Evolutionary conservation across 2,888 invertebrate genomes (phyloP).

Genomic region (Spisula solida): DNA sequence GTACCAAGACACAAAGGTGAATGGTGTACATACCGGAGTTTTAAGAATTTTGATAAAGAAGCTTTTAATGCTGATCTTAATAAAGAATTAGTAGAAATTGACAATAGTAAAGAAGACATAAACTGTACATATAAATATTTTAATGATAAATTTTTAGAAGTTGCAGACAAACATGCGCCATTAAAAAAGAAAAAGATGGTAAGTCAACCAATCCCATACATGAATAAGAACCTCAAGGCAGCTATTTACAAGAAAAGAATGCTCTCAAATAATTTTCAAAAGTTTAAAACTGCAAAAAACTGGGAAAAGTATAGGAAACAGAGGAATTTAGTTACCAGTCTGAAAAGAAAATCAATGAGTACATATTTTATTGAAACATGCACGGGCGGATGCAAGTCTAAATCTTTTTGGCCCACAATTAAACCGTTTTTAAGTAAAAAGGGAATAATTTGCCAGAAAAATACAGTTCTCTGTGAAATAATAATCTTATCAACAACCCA

Average conservation of each 20-base stretch:
- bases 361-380: conserved; percentile 54
- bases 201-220: conserved; percentile 36
- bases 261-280: conserved; percentile 36
- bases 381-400: conserved; percentile 38
- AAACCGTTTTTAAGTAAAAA: conserved; percentile 57
- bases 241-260: conserved; percentile 54
- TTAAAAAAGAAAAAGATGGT: conserved; percentile 25
- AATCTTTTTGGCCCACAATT: conserved; percentile 45
- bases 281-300: conserved; percentile 32
- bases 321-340: conserved; percentile 44
- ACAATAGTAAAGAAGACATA: background rate
- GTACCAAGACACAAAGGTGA: conserved; percentile 1
- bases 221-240: conserved; percentile 45
- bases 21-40: conserved; percentile 37
- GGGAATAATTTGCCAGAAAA: background rate
- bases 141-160: background rate
- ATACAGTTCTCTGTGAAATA: conserved; percentile 42
- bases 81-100: background rate
- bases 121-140: conserved; percentile 15
- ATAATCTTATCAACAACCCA: no score
- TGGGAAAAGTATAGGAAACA: conserved; percentile 48
- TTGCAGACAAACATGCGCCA: conserved; percentile 33
- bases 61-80: conserved; percentile 35
- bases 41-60: conserved; percentile 38
- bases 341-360: conserved; percentile 47